Evolutionary conservation across 2,113 vertebrate species (phyloP).

Genomic region (Indicator maculatus): DNA sequence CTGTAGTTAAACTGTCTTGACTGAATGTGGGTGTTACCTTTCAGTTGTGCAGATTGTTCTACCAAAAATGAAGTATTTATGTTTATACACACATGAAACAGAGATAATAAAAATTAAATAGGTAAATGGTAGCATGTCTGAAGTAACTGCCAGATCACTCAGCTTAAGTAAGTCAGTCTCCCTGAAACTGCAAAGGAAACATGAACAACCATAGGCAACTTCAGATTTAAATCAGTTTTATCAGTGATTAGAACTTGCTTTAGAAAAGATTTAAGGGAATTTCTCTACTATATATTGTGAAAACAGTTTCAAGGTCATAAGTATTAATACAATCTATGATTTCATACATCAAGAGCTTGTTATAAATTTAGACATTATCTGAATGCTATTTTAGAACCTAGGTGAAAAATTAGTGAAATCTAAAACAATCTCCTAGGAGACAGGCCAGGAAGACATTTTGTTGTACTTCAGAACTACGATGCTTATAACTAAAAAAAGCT

Average conservation of each 20-base stretch:
- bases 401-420: neutral
- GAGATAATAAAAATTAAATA: neutral
- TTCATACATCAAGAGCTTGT: neutral
- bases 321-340: neutral
- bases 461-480: neutral
- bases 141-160: neutral
- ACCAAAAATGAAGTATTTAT: neutral
- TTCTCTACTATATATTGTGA: neutral
- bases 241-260: neutral
- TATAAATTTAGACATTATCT: neutral
- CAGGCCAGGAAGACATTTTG: neutral
- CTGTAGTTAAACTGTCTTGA: neutral
- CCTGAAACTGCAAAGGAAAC: neutral
- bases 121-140: neutral
- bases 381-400: neutral
- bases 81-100: neutral
- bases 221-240: slow-evolving; percentile 5
- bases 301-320: neutral
- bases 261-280: neutral
- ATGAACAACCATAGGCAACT: neutral
- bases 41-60: neutral
- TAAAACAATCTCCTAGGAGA: neutral
- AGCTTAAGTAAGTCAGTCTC: neutral
- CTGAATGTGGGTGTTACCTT: neutral
- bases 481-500: neutral